Base-by-base conservation (phyloP, 2,113 vertebrate genomes). In the Elanoides forficatus region DNA sequence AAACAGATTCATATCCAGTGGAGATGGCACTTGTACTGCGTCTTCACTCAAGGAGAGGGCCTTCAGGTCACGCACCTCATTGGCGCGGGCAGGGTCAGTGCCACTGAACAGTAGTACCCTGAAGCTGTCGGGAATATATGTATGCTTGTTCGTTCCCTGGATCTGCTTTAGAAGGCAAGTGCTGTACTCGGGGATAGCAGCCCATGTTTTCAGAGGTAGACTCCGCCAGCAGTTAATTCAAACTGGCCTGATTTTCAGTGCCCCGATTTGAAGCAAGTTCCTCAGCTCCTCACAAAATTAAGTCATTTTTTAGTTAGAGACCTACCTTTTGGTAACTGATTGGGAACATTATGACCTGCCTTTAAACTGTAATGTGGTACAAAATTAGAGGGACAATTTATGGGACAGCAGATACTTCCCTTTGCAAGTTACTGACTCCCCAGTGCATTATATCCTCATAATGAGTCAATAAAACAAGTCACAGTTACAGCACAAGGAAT, bases 401-500 rank as follows among this genome's bases (percentile, higher is more conserved):
- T 90, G 90, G 95, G 93, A 97, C 92, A 91, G 80, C 76, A 94
- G 62, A 90, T 91, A 95, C 76, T 84, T 67, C 56, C 91, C 62
- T 93, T 75, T 88, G 80, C 81, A 81, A 68, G 85, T 96, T 96
- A 95, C 91, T 67, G 93, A 83, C 87, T 91, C 76, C 45, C 96
- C 89, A 94, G 53, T 88, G 84, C 74, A 84, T 90, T 96, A 87
- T 93, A 74, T 76, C 94, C 75, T 91, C 76, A 73, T 84, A 97
- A 97, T 65, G 90, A 98, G 88, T 96, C 95, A 97, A 97, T 98
- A 98, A 98, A 97, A 95, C 71, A 95, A 96, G 95, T 81, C 88
- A 84, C 17, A 50, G 66, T 84, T 71, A 68, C 82, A 65, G 78
- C 80, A 73, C 81, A 62, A 74, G 73, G 74, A 92, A 97, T 73